Evolutionary conservation across 2,797 vertebrate species (phyloP).

Genomic region (Phoxinus dragarum): DNA sequence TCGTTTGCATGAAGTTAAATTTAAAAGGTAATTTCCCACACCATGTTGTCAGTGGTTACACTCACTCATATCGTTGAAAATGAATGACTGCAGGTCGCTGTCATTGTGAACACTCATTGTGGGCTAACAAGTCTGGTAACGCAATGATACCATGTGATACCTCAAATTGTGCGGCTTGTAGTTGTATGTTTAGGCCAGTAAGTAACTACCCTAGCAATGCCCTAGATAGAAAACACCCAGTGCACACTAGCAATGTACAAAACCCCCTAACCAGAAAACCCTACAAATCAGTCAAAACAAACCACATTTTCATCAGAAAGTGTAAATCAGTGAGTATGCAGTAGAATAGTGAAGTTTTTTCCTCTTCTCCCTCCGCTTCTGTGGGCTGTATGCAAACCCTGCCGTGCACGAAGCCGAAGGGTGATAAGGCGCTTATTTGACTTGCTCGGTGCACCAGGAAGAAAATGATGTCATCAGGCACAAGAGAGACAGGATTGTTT

Average conservation of each 20-base stretch:
- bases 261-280: neutral
- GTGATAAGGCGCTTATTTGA: constrained; percentile 53
- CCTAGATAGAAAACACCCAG: neutral
- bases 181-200: neutral
- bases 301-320: neutral
- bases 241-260: neutral
- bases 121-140: neutral
- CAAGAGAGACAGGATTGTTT: constrained; percentile 58
- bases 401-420: constrained; percentile 19
- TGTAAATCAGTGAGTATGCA: neutral
- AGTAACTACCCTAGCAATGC: neutral
- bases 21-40: neutral
- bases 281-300: neutral
- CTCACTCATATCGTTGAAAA: neutral
- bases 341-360: neutral
- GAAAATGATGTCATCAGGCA: constrained; percentile 67
- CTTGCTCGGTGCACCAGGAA: constrained; percentile 54
- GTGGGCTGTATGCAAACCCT: constrained; percentile 42
- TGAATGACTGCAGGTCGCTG: neutral
- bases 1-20: neutral
- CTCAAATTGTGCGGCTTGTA: neutral
- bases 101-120: neutral
- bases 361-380: constrained; percentile 15
- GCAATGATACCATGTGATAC: too few species aligned
- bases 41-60: neutral